These are phyloP conservation scores for Himalopsyche japonica DNA, from an alignment of 2,888 invertebrate genomes.

Conservation along the genomic window DNA sequence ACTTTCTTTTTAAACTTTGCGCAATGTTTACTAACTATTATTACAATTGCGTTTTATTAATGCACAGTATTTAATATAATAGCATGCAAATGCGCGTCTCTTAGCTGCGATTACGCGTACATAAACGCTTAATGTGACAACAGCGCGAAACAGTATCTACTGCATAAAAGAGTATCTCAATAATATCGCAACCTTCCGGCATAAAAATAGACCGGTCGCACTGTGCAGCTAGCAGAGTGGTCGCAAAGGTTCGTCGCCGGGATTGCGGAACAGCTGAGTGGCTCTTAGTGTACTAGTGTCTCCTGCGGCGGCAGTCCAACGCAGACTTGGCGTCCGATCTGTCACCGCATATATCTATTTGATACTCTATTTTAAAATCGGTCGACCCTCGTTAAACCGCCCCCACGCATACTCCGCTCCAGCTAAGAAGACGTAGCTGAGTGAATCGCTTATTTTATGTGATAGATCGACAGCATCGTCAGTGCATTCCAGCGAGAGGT, in stretches of 20 bases:
- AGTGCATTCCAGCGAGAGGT: background rate
- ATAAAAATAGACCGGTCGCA: constrained; percentile 29
- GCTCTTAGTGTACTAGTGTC: background rate
- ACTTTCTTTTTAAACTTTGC: background rate
- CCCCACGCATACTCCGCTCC: background rate
- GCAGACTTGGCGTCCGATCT: background rate
- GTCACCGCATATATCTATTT: background rate
- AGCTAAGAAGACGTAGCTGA: background rate
- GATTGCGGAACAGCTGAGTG: constrained; percentile 11
- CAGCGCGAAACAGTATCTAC: constrained; percentile 17
- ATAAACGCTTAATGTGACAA: constrained; percentile 2
- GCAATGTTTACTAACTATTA: background rate
- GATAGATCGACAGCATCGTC: background rate
- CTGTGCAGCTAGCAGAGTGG: constrained; percentile 5
- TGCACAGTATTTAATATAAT: background rate
- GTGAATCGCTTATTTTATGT: background rate
- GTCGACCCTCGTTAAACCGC: background rate
- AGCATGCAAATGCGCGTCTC: background rate
- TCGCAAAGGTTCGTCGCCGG: constrained; percentile 8
- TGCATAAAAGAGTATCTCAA: constrained; percentile 12
- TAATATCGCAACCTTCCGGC: constrained; percentile 21
- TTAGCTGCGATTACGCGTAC: background rate
- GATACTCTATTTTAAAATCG: background rate
- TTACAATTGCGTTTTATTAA: background rate
- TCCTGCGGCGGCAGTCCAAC: background rate